Percentiles rank a stretch among this genome's conserved stretches.
phyloP scores from a whole-genome alignment of 2,888 invertebrate genomes.

The Lypha dubia region DNA sequence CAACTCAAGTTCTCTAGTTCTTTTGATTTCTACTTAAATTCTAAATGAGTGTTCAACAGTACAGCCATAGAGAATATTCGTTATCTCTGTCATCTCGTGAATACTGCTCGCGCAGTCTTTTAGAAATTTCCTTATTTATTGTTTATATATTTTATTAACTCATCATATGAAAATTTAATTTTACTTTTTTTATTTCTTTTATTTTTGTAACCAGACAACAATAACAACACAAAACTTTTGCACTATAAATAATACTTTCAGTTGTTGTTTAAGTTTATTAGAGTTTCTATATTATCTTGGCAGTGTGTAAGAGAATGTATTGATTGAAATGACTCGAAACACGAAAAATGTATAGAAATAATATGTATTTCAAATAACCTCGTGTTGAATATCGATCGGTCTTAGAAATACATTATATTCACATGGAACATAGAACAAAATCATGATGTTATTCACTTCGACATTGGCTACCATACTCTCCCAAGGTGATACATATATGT shows the following conservation, averaged over 20 bases:
- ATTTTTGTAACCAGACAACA: conserved; percentile 24
- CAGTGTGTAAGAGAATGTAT: conserved; percentile 29
- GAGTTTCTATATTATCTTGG: conserved; percentile 1
- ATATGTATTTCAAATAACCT: no score
- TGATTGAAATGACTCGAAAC: no score
- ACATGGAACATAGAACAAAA: no score
- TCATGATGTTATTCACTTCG: no score
- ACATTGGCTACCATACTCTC: no score
- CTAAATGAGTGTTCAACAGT: not conserved
- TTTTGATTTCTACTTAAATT: conserved; percentile 15
- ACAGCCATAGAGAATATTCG: not conserved
- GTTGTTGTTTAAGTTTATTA: not conserved
- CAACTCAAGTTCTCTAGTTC: not conserved
- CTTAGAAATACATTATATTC: no score
- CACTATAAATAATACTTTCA: not conserved
- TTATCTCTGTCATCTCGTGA: not conserved
- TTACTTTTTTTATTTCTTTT: conserved; percentile 40
- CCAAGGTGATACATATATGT: no score
- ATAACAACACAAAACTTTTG: conserved; percentile 13
- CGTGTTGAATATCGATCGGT: no score
- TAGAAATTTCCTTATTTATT: conserved; percentile 26
- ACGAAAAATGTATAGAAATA: no score
- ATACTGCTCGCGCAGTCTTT: not conserved
- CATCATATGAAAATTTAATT: conserved; percentile 16
- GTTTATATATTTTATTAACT: not conserved